These are phyloP conservation scores for Prenolepis imparis DNA, from an alignment of 2,888 invertebrate species.

Conservation along the genomic window DNA sequence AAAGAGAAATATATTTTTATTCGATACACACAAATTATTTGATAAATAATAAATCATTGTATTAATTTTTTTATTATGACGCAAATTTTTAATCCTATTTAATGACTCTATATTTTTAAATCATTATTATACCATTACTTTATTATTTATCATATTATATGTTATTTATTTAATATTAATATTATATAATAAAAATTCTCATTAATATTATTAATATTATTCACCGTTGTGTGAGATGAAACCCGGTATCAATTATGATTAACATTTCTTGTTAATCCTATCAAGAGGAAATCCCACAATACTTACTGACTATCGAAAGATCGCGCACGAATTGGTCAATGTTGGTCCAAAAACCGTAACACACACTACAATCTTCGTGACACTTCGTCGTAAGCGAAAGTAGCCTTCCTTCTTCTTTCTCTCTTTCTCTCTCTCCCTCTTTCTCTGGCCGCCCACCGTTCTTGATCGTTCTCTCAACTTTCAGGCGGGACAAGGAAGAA, in stretches of 20 bases:
- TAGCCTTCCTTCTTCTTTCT: neutral
- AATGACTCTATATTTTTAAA: neutral
- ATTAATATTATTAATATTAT: neutral
- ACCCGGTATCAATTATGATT: neutral
- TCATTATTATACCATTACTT: neutral
- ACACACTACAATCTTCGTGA: conserved; percentile 46
- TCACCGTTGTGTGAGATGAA: neutral
- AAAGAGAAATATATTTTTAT: neutral
- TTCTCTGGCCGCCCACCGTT: neutral
- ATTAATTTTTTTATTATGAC: neutral
- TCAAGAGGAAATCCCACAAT: conserved; percentile 10
- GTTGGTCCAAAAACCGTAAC: conserved; percentile 36
- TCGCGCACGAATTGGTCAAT: neutral
- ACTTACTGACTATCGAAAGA: conserved; percentile 24
- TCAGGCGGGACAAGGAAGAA: neutral
- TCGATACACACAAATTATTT: neutral
- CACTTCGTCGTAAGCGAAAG: conserved; percentile 46
- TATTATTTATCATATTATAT: neutral
- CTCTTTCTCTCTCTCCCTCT: neutral
- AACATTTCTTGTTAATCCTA: neutral
- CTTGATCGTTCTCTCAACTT: conserved; percentile 4
- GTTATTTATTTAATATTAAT: neutral
- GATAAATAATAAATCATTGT: neutral
- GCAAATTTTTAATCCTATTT: neutral
- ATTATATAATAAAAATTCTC: neutral